Evolutionary conservation across 2,888 invertebrate genomes (phyloP).

Genomic region (Metopia argyrocephala): DNA sequence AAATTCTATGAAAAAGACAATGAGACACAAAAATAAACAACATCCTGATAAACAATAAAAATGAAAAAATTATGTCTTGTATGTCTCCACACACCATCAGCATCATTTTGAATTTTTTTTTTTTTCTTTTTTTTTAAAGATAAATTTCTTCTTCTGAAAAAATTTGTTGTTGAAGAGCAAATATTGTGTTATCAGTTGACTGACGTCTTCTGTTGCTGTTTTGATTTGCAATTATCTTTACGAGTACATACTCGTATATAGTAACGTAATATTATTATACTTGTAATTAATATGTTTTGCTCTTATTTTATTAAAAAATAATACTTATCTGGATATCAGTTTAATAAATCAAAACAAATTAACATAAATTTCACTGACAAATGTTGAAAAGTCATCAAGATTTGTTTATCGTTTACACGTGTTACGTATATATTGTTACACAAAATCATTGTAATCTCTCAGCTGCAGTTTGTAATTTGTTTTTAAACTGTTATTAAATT

Average conservation of each 20-base stretch:
- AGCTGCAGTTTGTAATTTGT: no score
- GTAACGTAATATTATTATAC: no score
- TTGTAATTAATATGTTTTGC: no score
- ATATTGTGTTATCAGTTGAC: slow-evolving; percentile 24
- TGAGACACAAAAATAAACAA: no score
- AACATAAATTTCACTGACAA: slow-evolving; percentile 24
- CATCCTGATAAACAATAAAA: no score
- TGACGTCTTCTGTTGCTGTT: no score
- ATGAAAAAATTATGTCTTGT: no score
- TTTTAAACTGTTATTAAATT: not conserved
- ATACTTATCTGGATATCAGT: not conserved
- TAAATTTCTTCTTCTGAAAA: not conserved
- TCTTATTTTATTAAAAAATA: not conserved
- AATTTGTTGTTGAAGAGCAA: not conserved
- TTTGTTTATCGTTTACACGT: slow-evolving; percentile 25
- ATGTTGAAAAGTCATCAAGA: slow-evolving; percentile 5
- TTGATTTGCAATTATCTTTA: slow-evolving; percentile 16
- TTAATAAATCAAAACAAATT: slow-evolving; percentile 30
- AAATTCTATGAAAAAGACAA: no score
- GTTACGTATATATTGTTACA: not conserved
- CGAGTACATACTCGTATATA: not conserved
- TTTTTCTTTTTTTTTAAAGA: no score
- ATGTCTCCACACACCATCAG: no score
- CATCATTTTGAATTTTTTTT: no score
- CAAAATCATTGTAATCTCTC: not conserved